Evolutionary conservation across 2,113 vertebrate genomes (phyloP).

Genomic region (Equus przewalskii): DNA sequence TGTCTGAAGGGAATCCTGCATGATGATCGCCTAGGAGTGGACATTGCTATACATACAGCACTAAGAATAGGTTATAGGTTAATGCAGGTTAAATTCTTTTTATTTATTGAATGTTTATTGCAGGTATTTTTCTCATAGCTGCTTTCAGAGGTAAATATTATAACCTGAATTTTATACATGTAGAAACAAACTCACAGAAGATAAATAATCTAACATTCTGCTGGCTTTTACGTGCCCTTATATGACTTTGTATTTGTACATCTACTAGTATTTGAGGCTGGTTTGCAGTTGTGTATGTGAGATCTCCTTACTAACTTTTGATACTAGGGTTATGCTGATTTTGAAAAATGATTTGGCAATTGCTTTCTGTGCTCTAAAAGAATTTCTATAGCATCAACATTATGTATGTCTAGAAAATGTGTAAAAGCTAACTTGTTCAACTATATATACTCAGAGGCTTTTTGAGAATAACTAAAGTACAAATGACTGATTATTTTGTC

Average conservation of each 20-base stretch:
- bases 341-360: not conserved
- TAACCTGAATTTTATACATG: not conserved
- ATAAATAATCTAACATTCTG: not conserved
- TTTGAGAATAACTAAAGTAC: not conserved
- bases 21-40: not conserved
- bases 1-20: not conserved
- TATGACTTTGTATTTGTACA: not conserved
- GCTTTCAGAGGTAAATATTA: not conserved
- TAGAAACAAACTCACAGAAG: not conserved
- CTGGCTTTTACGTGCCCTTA: not conserved
- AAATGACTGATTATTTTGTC: not conserved
- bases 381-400: not conserved
- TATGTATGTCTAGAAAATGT: not conserved
- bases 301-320: not conserved
- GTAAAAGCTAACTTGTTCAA: not conserved
- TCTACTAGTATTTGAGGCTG: not conserved
- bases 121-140: not conserved
- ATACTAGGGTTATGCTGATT: not conserved
- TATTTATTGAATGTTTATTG: not conserved
- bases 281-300: not conserved
- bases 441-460: not conserved
- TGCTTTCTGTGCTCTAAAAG: not conserved
- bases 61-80: not conserved
- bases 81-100: not conserved
- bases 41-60: not conserved